phyloP scores from a whole-genome alignment of 2,797 vertebrate species.

The Poecilia picta region DNA sequence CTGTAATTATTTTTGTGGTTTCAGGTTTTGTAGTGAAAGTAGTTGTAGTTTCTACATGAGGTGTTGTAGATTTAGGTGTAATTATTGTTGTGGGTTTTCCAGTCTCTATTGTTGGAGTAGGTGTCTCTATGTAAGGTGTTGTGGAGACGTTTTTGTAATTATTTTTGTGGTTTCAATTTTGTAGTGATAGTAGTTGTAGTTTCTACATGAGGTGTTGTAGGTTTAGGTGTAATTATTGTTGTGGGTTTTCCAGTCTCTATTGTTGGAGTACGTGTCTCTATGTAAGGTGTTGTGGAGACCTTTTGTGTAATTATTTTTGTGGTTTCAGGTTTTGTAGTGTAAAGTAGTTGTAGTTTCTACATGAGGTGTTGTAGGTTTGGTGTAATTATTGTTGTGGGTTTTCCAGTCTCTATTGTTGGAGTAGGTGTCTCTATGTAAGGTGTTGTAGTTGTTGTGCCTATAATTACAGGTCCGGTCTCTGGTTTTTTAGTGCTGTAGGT shows the following conservation, averaged over 20 bases:
- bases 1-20: background rate
- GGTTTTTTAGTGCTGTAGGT: background rate
- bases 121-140: background rate
- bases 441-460: background rate
- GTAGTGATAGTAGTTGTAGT: background rate
- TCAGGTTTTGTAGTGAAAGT: background rate
- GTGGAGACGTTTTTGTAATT: too few relatives aligned
- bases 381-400: background rate
- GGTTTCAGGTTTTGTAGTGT: background rate
- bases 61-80: background rate
- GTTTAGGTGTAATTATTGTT: conserved; percentile 19
- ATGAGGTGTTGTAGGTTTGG: background rate
- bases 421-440: background rate
- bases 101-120: background rate
- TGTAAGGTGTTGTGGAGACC: background rate
- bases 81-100: background rate
- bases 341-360: background rate
- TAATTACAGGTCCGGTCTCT: background rate
- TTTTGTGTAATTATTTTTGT: background rate
- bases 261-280: background rate
- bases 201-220: background rate
- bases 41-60: background rate
- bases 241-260: accelerated
- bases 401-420: background rate
- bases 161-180: too few relatives aligned